Evolutionary conservation across 2,888 invertebrate genomes (phyloP), one percentile per base, ranked within the genome.

Genomic region (Seira ritae): DNA sequence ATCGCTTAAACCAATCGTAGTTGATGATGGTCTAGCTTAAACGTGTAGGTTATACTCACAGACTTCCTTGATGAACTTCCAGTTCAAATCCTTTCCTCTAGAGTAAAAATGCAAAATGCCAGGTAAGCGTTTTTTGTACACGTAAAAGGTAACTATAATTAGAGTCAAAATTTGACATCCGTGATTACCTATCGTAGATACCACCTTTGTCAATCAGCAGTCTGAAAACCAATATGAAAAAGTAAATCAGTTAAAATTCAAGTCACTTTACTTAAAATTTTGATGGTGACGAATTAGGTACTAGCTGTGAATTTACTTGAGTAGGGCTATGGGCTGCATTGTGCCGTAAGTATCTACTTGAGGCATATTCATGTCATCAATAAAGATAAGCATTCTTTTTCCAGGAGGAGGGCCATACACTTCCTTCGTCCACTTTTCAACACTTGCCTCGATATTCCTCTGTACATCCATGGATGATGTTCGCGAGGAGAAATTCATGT

Each of bases 311-410:
- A 6, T 8, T 8, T 6, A 8, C 90, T 97, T 98, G n/a, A 98
- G 91, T 50, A 98, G 91, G 0, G 97, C 98, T 88, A 97, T 96
- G 0, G 98, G 97, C 90, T 98, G 98, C 90, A 98, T 98, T 0
- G 97, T 97, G 0, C 97, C 97, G 90, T 97, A 67, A 1, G 22
- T 60, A 46, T 66, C 17, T 67, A 95, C 94, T 91, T 94, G 93
- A 42, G 98, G 97, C 97, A 97, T 97, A 90, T 97, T 97, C 94
- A 98, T 95, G 90, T 98, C 97, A 90, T 98, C 98, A 87, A 98
- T 95, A 90, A 98, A 98, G 86, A 96, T 94, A 50, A 97, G 93
- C 90, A 98, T 93, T 90, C 95, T 95, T 91, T 97, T 98, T 42
- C 97, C 97, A 81, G 96, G 93, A 0, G 97, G 95, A 46, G 98